Conservation (phyloP, 2,113 vertebrate genomes). For the Furnarius figulus region DNA sequence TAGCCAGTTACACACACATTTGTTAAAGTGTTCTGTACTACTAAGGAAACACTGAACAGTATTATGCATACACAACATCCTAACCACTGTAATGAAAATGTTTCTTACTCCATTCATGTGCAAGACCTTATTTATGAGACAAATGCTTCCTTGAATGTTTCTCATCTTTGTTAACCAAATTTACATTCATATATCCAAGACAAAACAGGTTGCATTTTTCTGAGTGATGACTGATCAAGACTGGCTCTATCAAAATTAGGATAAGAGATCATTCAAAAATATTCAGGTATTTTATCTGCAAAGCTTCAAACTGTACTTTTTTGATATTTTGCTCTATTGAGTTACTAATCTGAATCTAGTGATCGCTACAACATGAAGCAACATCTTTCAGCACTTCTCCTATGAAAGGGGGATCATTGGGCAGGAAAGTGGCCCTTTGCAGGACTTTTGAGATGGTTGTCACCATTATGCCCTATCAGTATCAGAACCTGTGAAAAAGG, state of each 20-base stretch:
- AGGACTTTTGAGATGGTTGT: neutral
- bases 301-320: neutral
- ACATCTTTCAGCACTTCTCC: neutral
- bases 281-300: neutral
- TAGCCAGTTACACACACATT: neutral
- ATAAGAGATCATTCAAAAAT: neutral
- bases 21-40: neutral
- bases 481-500: neutral
- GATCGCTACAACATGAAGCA: neutral
- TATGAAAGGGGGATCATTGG: neutral
- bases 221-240: neutral
- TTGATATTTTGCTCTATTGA: neutral
- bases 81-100: neutral
- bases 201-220: neutral
- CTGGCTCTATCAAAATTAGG: neutral
- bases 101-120: neutral
- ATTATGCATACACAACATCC: neutral
- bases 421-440: neutral
- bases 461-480: neutral
- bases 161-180: neutral
- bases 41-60: neutral
- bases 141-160: neutral
- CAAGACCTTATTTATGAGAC: neutral
- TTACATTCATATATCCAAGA: neutral
- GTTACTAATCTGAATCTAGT: neutral